Percentiles rank a stretch among this genome's conserved stretches.
phyloP scores from a whole-genome alignment of 1,140 invertebrate genomes.

The Lasaia peninsularis region DNA sequence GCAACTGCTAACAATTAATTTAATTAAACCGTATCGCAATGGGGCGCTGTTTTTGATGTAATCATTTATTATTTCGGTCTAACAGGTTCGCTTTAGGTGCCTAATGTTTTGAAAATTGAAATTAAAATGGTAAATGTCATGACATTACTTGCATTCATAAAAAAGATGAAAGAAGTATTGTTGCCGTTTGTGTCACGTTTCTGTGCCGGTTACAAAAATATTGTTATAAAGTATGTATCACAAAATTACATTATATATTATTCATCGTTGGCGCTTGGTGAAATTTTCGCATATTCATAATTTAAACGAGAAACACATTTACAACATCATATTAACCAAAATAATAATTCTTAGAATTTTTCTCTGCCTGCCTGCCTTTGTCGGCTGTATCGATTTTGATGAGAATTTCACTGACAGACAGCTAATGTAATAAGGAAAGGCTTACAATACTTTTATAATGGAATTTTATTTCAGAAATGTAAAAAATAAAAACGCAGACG shows the following conservation, averaged over 20 bases:
- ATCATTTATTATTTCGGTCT: slow-evolving; percentile 45
- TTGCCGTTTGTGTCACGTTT: background rate
- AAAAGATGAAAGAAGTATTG: background rate
- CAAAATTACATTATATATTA: background rate
- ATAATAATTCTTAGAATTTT: no score
- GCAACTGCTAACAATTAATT: slow-evolving; percentile 70
- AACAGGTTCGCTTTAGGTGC: slow-evolving; percentile 41
- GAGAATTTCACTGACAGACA: no score
- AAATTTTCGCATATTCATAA: no score
- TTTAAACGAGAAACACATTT: no score
- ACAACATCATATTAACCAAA: no score
- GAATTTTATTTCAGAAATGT: no score
- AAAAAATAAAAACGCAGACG: no score
- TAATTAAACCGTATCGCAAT: slow-evolving; percentile 64
- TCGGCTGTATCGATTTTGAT: no score
- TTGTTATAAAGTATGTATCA: background rate
- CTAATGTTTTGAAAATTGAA: slow-evolving; percentile 29
- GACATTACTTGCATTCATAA: background rate
- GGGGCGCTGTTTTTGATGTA: slow-evolving; percentile 52
- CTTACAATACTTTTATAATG: no score
- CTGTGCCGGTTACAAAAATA: background rate
- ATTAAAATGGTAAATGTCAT: slow-evolving; percentile 9
- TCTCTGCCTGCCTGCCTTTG: no score
- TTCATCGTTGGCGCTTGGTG: no score
- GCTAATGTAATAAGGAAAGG: no score